Percentiles rank a stretch among this genome's conserved stretches.
Conservation (phyloP, 2,113 vertebrate species). For the Stomatorhinus ivindoensis region DNA sequence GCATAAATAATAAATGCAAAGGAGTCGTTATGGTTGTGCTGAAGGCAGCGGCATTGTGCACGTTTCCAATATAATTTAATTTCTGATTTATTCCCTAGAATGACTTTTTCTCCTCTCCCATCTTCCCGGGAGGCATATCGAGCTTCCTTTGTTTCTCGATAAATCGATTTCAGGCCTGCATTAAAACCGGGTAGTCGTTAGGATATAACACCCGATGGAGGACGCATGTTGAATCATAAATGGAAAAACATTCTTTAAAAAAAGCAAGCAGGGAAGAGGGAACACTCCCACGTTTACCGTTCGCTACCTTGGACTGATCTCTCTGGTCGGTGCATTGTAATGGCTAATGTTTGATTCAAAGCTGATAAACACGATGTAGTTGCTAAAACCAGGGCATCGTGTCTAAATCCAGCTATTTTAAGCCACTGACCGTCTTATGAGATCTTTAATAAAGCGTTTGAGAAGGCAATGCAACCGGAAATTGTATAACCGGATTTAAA, state of each 20-base stretch:
- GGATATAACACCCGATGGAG: neutral
- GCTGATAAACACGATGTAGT: neutral
- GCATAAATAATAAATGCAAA: slow-evolving; percentile 83
- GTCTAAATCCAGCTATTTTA: neutral
- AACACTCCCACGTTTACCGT: neutral
- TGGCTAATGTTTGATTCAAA: neutral
- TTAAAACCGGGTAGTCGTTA: slow-evolving; percentile 39
- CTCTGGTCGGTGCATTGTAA: neutral
- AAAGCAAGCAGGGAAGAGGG: neutral
- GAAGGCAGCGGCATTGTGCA: slow-evolving; percentile 67
- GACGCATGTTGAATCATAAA: slow-evolving; percentile 13
- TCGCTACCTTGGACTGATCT: neutral
- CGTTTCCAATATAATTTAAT: slow-evolving; percentile 70
- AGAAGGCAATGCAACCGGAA: neutral
- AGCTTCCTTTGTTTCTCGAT: slow-evolving; percentile 53
- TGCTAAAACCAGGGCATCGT: neutral
- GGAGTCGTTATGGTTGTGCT: slow-evolving; percentile 67
- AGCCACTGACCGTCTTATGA: neutral
- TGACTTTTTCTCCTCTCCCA: slow-evolving; percentile 47
- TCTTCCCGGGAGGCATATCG: slow-evolving; percentile 43
- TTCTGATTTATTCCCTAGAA: slow-evolving; percentile 67
- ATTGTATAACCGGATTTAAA: neutral
- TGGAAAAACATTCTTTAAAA: neutral
- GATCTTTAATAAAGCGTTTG: neutral
- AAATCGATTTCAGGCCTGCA: slow-evolving; percentile 64